Base-by-base conservation (phyloP, 2,113 vertebrate species). In the Neolamprologus sp. region DNA sequence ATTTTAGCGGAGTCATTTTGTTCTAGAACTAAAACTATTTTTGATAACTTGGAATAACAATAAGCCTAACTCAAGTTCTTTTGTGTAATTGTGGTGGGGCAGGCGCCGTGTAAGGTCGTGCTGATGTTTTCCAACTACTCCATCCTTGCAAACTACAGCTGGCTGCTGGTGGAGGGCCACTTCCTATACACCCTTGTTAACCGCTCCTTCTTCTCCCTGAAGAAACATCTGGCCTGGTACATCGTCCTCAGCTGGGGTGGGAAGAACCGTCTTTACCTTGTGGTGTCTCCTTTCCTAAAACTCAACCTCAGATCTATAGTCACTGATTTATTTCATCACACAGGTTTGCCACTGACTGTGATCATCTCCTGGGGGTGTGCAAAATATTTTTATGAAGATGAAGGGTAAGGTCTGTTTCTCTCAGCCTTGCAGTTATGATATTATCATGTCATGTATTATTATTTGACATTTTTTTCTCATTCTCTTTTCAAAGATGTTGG, bases 81-180 rank as follows among this genome's bases (percentile, higher is more conserved):
- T 81, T 10, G 7, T 78, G 19, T 63, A 14, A 58, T 10, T 13
- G 3, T 33, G n/a, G 12, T 23, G 26, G 4, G 4, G 8, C 95
- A 99, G 98, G 96, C 91, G 87, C 96, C 96, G 5, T 99, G 98
- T 84, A 99, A 98, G 93, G 94, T 97, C n/a, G 96, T 97, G 82
- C 95, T 99, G 96, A 94, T 97, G 91, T 97, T 98, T 89, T 98
- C 98, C 90, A 98, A 99, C 93, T 99, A 98, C 92, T 98, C 97
- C 94, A 98, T 98, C 93, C 92, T 99, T 96, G 97, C 97, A 21
- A 99, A 99, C 95, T 99, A 98, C 90, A 97, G 97, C 95, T 99
- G 98, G 98, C 95, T 99, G 90, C 96, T 99, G 3, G 97, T 97
- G 55, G 98, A 99, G 92, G 98, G 98, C 10, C 97, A 99, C 81